phyloP scores from a whole-genome alignment of 1,140 invertebrate genomes.

The Hyles vespertilio region DNA sequence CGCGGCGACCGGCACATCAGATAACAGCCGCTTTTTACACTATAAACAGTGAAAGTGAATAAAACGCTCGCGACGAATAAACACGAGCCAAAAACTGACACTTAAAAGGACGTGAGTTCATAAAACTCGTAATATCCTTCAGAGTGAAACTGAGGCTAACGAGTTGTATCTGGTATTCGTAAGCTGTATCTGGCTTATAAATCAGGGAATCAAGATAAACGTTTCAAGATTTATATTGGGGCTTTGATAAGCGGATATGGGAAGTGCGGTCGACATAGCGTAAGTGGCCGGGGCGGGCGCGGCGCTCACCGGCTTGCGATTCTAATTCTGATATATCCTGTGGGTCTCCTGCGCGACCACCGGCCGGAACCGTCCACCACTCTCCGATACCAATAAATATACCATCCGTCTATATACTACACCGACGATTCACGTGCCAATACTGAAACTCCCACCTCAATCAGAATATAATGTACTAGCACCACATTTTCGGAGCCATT shows the following conservation, averaged over 20 bases:
- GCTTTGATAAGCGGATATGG: constrained; percentile 44
- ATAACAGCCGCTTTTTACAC: constrained; percentile 15
- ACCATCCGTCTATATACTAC: constrained; percentile 11
- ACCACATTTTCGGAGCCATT: no score
- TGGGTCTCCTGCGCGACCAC: constrained; percentile 40
- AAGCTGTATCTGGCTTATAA: no score
- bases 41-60: constrained; percentile 13
- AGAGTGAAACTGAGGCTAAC: no score
- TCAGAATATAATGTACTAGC: no score
- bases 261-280: constrained; percentile 43
- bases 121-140: no score
- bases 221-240: constrained; percentile 20
- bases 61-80: neutral
- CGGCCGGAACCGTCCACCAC: constrained; percentile 29
- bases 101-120: no score
- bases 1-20: constrained; percentile 13
- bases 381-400: constrained; percentile 32
- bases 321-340: constrained; percentile 53
- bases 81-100: no score
- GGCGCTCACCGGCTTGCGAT: constrained; percentile 40
- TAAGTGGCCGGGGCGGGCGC: constrained; percentile 26
- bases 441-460: no score
- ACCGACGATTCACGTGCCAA: no score
- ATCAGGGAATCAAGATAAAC: neutral
- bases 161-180: no score